These are phyloP conservation scores for Sebastes variabilis DNA, from an alignment of 2,797 vertebrate species.

Conservation along the genomic window DNA sequence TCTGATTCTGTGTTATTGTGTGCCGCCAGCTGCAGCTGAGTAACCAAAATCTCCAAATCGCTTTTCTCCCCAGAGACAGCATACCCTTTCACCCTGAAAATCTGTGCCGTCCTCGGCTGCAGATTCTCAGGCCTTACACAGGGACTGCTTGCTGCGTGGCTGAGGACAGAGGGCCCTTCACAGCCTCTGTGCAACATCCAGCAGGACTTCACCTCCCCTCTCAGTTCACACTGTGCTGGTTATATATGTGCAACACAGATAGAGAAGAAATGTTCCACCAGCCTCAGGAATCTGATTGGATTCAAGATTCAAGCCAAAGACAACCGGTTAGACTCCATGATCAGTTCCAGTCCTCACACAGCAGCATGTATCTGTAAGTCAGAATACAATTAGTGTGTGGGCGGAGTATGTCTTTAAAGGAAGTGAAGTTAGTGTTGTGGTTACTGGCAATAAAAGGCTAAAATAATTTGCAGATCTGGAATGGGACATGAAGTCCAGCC, in stretches of 20 bases:
- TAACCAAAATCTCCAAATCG: slow-evolving; percentile 82
- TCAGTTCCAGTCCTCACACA: too few species aligned
- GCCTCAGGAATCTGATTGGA: not conserved
- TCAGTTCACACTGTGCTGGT: not conserved
- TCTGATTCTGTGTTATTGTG: slow-evolving; percentile 86
- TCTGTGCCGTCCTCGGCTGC: not conserved
- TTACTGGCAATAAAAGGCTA: too few species aligned
- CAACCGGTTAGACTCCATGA: too few species aligned
- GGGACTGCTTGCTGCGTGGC: not conserved
- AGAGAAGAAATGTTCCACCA: slow-evolving; percentile 3
- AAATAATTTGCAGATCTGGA: too few species aligned
- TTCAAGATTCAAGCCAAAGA: slow-evolving; percentile 25
- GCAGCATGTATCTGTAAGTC: too few species aligned
- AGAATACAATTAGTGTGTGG: too few species aligned
- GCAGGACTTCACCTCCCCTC: not conserved
- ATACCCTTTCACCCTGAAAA: slow-evolving; percentile 55
- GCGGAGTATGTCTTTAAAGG: too few species aligned
- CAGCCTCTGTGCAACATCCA: not conserved
- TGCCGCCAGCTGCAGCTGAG: slow-evolving; percentile 88
- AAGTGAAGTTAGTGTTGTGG: too few species aligned
- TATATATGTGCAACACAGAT: not conserved
- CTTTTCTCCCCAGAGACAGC: slow-evolving; percentile 55
- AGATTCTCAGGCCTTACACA: not conserved
- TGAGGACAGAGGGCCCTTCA: not conserved
- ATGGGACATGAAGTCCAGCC: too few species aligned